Base-by-base conservation (phyloP, 64 coral and sea anemone genomes). In the Catalaphyllia jardinei region DNA sequence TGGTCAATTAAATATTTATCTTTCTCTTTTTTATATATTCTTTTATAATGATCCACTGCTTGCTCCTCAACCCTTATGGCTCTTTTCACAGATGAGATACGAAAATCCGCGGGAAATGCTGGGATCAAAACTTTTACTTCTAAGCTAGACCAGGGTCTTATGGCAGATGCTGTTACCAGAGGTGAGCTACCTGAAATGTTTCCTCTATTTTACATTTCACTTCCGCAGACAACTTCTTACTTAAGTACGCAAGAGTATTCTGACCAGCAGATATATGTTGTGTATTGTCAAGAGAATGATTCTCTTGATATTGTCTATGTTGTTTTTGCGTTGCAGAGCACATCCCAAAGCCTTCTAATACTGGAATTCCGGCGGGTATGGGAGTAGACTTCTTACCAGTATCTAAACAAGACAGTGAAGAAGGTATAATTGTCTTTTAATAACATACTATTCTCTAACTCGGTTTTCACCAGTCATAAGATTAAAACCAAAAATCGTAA, bases 351-450 rank as follows among this genome's bases (percentile, higher is more conserved):
- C 59, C 73, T 15, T 31, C 73, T 0, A 87, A 22, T 30, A 77
- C 81, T 29, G 72, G 76, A 31, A 8, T 81, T 31, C 94, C 88
- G 0, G 25, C 74, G 8, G 76, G 64, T 24, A 89, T 96, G 51
- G 94, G 90, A 59, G 91, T 96, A 4, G 89, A 96, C 60, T 96
- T 96, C 60, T 85, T 92, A 74, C 94, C 94, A 5, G 86, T 96
- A 29, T 87, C 87, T 10, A 87, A 79, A 76, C 71, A 89, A 54
- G 94, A 96, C 60, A 96, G 83, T 60, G 86, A 93, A 60, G 94
- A 96, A 73, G 94, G 94, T 96, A 84, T 46, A 12, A 16, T 57
- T 14, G 7, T 57, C 15, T 57, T 57, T 14, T 57, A 13, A 57
- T 57, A 15, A 14, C 54, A 14, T 12, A 57, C 11, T 57, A 57